Evolutionary conservation across 1,140 invertebrate genomes (phyloP).

Genomic region (Atta texana): DNA sequence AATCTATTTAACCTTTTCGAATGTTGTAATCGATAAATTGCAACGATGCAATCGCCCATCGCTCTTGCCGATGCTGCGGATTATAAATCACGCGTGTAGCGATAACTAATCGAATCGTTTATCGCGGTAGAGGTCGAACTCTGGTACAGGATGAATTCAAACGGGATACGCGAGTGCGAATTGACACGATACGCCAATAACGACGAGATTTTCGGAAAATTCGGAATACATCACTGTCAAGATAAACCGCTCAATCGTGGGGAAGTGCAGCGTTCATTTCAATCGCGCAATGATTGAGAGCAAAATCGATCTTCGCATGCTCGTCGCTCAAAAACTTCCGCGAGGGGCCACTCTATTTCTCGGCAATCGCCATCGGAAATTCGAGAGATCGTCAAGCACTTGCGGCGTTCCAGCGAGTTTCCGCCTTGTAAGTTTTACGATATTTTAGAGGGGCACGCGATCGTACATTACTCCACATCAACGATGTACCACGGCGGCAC

Average conservation of each 20-base stretch:
- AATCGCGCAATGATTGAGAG: constrained; percentile 52
- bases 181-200: constrained; percentile 46
- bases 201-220: constrained; percentile 51
- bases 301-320: constrained; percentile 47
- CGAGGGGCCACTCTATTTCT: constrained; percentile 39
- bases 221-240: constrained; percentile 39
- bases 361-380: constrained; percentile 61
- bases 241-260: constrained; percentile 44
- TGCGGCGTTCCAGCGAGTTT: constrained; percentile 42
- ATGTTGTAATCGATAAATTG: constrained; percentile 57
- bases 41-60: constrained; percentile 38
- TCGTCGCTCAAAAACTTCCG: constrained; percentile 39
- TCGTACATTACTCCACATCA: constrained; percentile 57
- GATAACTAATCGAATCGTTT: constrained; percentile 62
- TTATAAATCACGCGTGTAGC: constrained; percentile 56
- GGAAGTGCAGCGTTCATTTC: constrained; percentile 10
- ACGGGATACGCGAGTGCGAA: constrained; percentile 44
- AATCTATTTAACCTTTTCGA: constrained; percentile 70
- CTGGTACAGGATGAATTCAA: constrained; percentile 39
- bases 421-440: constrained; percentile 57
- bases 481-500: constrained; percentile 46
- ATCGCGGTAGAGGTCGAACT: constrained; percentile 37
- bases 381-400: constrained; percentile 59
- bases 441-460: constrained; percentile 59
- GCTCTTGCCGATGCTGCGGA: constrained; percentile 46